phyloP scores from a whole-genome alignment of 1,140 invertebrate genomes.

The Panonychus citri region DNA sequence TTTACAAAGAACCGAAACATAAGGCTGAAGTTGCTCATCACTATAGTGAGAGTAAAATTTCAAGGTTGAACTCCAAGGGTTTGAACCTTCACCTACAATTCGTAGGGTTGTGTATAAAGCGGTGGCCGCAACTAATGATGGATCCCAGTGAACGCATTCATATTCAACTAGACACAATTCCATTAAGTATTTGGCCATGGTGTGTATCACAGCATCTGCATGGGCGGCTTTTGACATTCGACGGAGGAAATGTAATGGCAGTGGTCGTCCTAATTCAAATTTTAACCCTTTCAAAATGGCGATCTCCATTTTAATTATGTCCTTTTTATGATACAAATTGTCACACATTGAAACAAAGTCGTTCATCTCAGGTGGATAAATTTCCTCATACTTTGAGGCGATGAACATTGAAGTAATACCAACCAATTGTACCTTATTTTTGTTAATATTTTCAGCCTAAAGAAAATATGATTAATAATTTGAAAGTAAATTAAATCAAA shows the following conservation, averaged over 20 bases:
- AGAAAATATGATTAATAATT: background rate
- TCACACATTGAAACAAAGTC: slow-evolving; percentile 31
- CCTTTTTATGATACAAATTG: slow-evolving; percentile 6
- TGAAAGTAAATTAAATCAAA: background rate
- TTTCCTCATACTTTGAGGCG: slow-evolving; percentile 89
- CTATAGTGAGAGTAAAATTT: slow-evolving; percentile 26
- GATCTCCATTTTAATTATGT: slow-evolving; percentile 11
- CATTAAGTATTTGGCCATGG: slow-evolving; percentile 73
- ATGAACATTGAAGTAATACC: slow-evolving; percentile 83
- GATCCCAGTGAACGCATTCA: slow-evolving; percentile 46
- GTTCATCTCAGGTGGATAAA: slow-evolving; percentile 83
- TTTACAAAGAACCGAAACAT: slow-evolving; percentile 23
- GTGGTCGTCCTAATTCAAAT: slow-evolving; percentile 56
- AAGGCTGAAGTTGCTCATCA: slow-evolving; percentile 21
- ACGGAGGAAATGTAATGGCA: slow-evolving; percentile 66
- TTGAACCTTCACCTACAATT: slow-evolving; percentile 14
- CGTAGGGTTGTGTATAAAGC: slow-evolving; percentile 42
- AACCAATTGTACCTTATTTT: slow-evolving; percentile 57
- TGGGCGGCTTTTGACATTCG: slow-evolving; percentile 48
- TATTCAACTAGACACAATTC: slow-evolving; percentile 66
- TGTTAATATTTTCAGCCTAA: slow-evolving; percentile 32
- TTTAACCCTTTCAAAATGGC: slow-evolving; percentile 38
- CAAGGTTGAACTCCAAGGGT: slow-evolving; percentile 25
- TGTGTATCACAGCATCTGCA: slow-evolving; percentile 45
- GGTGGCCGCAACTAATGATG: slow-evolving; percentile 53